Conservation (phyloP, 2,888 invertebrate species). For the Monopis laevigella region DNA sequence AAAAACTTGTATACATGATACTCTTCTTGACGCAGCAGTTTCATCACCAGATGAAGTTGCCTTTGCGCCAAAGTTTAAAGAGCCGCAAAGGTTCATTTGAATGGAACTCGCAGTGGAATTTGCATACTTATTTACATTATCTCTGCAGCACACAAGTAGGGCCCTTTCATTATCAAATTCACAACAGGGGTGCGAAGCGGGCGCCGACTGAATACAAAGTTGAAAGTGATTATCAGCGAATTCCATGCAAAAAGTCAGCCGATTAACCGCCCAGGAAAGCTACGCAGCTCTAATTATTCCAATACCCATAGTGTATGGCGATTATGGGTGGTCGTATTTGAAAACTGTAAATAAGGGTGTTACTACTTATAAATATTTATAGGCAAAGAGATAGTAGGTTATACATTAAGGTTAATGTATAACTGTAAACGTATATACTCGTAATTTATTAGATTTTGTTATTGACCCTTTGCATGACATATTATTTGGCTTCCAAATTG, state of each 20-base stretch:
- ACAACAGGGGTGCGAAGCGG: constrained; percentile 43
- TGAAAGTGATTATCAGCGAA: constrained; percentile 54
- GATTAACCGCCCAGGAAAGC: constrained; percentile 44
- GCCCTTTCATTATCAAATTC: constrained; percentile 65
- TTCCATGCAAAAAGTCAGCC: constrained; percentile 45
- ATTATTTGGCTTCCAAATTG: no score
- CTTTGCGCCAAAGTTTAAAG: constrained; percentile 55
- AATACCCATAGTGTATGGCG: no score
- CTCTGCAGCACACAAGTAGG: constrained; percentile 63
- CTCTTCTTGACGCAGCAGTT: constrained; percentile 6
- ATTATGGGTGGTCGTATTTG: no score
- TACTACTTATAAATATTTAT: no score
- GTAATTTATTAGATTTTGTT: no score
- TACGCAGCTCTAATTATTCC: constrained; percentile 22
- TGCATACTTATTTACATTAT: constrained; percentile 68
- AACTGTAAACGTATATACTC: no score
- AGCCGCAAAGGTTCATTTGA: constrained; percentile 61
- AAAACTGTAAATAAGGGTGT: no score
- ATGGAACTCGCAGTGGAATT: constrained; percentile 60
- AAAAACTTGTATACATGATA: no score
- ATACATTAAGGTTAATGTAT: no score
- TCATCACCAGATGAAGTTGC: constrained; percentile 32
- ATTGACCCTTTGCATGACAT: no score
- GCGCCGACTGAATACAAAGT: constrained; percentile 52
- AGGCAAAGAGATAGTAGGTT: no score